A percentile compares a stretch with the other conserved stretches of the same genome.
These are phyloP conservation scores for Pangasius krempfi DNA, from an alignment of 2,797 vertebrate genomes.

Conservation along the genomic window DNA sequence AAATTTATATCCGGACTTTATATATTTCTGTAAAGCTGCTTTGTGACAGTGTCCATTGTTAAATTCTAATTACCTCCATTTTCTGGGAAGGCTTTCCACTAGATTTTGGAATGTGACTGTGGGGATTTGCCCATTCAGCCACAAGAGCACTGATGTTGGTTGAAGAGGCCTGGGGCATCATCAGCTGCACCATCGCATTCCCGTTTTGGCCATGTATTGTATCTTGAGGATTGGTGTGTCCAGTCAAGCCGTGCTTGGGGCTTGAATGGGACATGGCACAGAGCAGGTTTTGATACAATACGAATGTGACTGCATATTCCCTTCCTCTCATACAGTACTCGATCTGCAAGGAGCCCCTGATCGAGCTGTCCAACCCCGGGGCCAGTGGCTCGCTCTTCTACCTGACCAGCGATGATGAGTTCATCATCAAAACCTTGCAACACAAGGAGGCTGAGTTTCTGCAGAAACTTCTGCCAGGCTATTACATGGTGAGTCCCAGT, in stretches of 20 bases:
- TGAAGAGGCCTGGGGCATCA: neutral
- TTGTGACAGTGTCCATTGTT: neutral
- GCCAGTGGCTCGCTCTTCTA: conserved; percentile 97
- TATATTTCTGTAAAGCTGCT: neutral
- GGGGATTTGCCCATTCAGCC: neutral
- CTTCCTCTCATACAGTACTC: conserved; percentile 80
- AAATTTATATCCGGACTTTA: too few relatives aligned
- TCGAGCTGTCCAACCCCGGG: conserved; percentile 94
- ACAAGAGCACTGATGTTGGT: neutral
- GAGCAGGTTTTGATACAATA: neutral
- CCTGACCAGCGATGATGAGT: conserved; percentile 96
- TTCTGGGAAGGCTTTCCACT: neutral
- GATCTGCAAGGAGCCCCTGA: conserved; percentile 93
- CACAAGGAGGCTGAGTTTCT: conserved; percentile 99
- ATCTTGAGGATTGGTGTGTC: neutral
- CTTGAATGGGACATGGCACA: neutral
- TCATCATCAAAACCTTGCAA: conserved; percentile 98
- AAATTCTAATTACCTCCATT: neutral
- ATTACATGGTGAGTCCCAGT: conserved; percentile 89
- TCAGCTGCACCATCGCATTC: too few relatives aligned
- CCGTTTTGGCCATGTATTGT: neutral
- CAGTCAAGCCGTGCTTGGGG: neutral
- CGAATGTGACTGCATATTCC: neutral
- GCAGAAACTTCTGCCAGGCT: conserved; percentile 95
- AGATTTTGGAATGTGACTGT: neutral